Evolutionary conservation across 1,140 invertebrate genomes (phyloP), one percentile per base, ranked within the genome.

Genomic region (Drosophila punjabiensis): DNA sequence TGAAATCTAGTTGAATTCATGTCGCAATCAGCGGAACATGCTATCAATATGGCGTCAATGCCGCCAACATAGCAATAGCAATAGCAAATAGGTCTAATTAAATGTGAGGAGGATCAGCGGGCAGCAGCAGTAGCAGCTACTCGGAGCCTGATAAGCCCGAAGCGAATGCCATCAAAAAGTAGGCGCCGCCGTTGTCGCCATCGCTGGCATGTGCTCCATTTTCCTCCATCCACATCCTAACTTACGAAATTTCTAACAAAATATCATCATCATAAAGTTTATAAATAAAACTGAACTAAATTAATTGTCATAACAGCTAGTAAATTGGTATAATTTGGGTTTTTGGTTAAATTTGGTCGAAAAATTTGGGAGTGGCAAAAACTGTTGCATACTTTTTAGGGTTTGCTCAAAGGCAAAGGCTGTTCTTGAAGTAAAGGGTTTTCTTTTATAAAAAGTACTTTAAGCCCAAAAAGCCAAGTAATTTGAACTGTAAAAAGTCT

Each of bases 61-160:
- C 79, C 86, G 86, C 79, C 86, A 89, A 89, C 86, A 90, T 89
- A 86, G 86, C 86, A 89, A 89, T 86, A 58, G 55, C 55, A 58
- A 58, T 58, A 58, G 35, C 55, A 58, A 58, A 58, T 58, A 86
- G 79, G 84, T 77, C 86, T 90, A 89, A 90, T 90, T 89, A 89
- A 89, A 79, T 81, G 71, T 89, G 56, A 63, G 77, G 83, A 80
- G 71, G 79, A 80, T 87, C 75, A 62, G 39, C 67, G 30, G 61
- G 52, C 28, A 63, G 64, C 35, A 43, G 56, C 14, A 62, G 47
- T 5, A 33, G 30, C 30, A 1, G 55, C 55, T 24, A 24, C 24
- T 45, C 24, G 32, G 58, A 63, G 41, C 39, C 61, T 79, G 77
- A 79, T 79, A 79, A 79, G 55, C 24, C 0, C 14, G 20, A 24